Percentiles rank a stretch among this genome's conserved stretches.
Conservation (phyloP, 1,140 invertebrate genomes). For the Lasaia peninsularis region DNA sequence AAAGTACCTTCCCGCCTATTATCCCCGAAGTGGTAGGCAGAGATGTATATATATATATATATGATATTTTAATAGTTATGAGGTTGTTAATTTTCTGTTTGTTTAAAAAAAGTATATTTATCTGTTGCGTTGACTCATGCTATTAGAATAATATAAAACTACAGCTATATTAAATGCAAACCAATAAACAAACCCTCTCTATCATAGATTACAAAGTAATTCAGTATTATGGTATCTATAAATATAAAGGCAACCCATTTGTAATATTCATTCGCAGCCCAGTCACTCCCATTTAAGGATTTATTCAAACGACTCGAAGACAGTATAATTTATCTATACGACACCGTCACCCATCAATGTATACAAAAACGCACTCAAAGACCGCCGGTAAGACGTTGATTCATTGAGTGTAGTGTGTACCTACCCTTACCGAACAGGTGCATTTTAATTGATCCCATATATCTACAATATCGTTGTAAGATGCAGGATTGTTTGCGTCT, state of each 20-base stretch:
- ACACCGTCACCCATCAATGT: constrained; percentile 7
- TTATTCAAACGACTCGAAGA: constrained; percentile 7
- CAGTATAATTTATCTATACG: constrained; percentile 4
- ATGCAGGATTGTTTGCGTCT: too few relatives aligned
- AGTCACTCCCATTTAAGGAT: constrained; percentile 5
- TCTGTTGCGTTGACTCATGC: too few relatives aligned
- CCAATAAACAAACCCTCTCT: background rate
- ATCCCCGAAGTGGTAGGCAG: too few relatives aligned
- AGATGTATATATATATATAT: too few relatives aligned
- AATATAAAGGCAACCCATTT: background rate
- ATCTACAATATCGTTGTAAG: background rate
- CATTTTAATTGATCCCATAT: constrained; percentile 4
- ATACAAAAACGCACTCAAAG: background rate
- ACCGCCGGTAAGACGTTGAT: background rate
- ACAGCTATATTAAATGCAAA: too few relatives aligned
- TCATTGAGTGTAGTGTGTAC: background rate
- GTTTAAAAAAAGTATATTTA: too few relatives aligned
- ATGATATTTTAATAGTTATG: too few relatives aligned
- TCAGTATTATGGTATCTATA: background rate
- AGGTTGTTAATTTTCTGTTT: too few relatives aligned
- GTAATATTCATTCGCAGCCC: constrained; percentile 7
- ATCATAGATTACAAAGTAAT: background rate
- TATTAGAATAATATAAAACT: too few relatives aligned
- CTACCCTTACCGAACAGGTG: background rate
- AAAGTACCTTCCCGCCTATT: too few relatives aligned